Evolutionary conservation across 2,888 invertebrate species (phyloP).

Genomic region (Baccha elongata): DNA sequence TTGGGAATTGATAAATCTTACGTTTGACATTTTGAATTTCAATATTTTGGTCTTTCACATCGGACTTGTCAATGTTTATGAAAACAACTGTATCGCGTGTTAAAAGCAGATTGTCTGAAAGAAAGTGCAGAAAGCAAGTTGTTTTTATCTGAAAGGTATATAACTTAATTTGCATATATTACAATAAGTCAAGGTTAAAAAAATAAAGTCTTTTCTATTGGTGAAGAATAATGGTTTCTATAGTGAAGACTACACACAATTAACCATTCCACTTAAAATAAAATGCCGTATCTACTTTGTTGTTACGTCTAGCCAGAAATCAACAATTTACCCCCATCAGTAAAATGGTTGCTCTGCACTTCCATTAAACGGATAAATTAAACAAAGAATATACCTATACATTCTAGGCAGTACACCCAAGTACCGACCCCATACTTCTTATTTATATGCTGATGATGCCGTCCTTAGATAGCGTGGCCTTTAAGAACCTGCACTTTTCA

Average conservation of each 20-base stretch:
- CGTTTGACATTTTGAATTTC: conserved; percentile 64
- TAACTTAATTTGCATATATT: conserved; percentile 32
- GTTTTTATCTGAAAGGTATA: conserved; percentile 33
- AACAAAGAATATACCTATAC: conserved; percentile 7
- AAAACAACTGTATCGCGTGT: conserved; percentile 51
- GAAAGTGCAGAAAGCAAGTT: conserved; percentile 22
- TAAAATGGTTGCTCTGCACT: background rate
- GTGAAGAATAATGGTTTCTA: conserved; percentile 49
- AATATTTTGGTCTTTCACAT: conserved; percentile 55
- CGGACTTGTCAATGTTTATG: conserved; percentile 44
- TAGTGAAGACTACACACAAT: conserved; percentile 49
- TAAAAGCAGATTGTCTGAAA: conserved; percentile 70
- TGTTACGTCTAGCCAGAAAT: conserved; percentile 69
- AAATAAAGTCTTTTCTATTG: conserved; percentile 35
- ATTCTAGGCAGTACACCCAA: background rate
- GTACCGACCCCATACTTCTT: conserved; percentile 16
- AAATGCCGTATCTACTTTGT: conserved; percentile 31
- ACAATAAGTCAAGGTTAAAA: conserved; percentile 67
- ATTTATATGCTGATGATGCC: conserved; percentile 52
- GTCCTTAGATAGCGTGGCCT: conserved; percentile 47
- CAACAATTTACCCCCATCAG: conserved; percentile 23
- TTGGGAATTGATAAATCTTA: conserved; percentile 24
- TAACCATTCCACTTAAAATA: conserved; percentile 33
- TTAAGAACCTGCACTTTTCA: conserved; percentile 53
- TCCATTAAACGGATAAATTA: conserved; percentile 32